These are phyloP conservation scores for Sebastiscus tertius DNA, from an alignment of 2,797 vertebrate genomes.

Conservation along the genomic window DNA sequence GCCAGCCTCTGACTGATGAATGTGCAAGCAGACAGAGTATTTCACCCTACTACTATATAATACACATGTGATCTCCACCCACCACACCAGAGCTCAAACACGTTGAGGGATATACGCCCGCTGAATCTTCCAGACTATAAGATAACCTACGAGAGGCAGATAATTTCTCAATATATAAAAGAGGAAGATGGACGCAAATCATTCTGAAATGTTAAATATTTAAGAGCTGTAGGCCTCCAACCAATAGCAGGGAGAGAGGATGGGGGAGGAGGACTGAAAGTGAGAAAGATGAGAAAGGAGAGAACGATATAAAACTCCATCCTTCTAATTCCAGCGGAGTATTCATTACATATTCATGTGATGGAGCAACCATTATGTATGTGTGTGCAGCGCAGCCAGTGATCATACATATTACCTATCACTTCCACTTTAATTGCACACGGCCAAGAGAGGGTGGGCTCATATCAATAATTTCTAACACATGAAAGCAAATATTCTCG, in stretches of 20 bases:
- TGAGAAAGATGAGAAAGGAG: conserved; percentile 55
- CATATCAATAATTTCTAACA: conserved; percentile 67
- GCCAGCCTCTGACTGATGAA: conserved; percentile 56
- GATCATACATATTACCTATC: conserved; percentile 64
- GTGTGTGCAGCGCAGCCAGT: conserved; percentile 18
- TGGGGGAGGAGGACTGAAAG: conserved; percentile 45
- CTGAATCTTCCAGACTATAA: conserved; percentile 29
- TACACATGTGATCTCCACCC: conserved; percentile 44
- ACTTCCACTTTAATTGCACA: conserved; percentile 70
- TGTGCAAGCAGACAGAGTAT: conserved; percentile 48
- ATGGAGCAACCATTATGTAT: conserved; percentile 23
- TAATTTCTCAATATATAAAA: conserved; percentile 2
- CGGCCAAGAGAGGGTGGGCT: conserved; percentile 34
- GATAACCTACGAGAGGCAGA: background rate
- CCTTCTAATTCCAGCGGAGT: conserved; percentile 58
- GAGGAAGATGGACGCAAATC: conserved; percentile 37
- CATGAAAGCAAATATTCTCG: conserved; percentile 70
- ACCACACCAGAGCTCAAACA: conserved; percentile 21
- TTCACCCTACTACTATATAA: conserved; percentile 42
- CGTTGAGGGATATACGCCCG: conserved; percentile 4
- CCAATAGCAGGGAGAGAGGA: conserved; percentile 7
- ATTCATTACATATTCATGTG: conserved; percentile 72
- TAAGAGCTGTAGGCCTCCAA: conserved; percentile 49
- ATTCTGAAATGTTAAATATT: conserved; percentile 74
- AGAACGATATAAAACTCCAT: conserved; percentile 52